Base-by-base conservation (phyloP, 2,888 invertebrate species). In the Rhagonycha lutea region DNA sequence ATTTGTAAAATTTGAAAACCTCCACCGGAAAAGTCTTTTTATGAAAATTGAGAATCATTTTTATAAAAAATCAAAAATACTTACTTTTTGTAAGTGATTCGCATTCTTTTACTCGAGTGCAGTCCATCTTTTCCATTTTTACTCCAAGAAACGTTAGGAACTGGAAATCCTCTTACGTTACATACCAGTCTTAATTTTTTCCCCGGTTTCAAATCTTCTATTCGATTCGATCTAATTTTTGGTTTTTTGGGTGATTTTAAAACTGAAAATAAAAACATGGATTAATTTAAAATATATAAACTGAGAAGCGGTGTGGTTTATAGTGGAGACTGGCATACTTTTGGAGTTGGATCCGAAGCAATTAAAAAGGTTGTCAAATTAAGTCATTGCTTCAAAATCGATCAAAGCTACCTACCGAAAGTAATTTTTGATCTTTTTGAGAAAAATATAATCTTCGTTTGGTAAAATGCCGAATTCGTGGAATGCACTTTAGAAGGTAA, bases 111-210 rank as follows among this genome's bases (percentile, higher is more conserved):
- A 79, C 90, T 89, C 76, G 90, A 91, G 84, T 91, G 91, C 82
- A 93, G 90, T 83, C 92, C 92, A 89, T 94, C 92, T 88, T 93
- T 93, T 83, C 92, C 92, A 89, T 94, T 92, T 88, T 93, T 93
- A 89, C 92, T 93, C 96, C 96, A 97, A 83, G 93, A 91, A 82
- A 96, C 93, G 81, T 93, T 91, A 28, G 96, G 96, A 79, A 94
- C 92, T 63, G 96, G 96, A 81, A 93, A 91, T 47, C 94, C 94
- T 86, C 91, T 91, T 81, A 94, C 93, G 81, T 91, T 92, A 87
- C 96, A 96, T 83, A 93, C 92, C 84, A 96, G 91, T 84, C 90
- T 89, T 86, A 94, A 82, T 79, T 83, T 83, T 75, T 79, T 82
- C 79, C 82, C 73, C 77, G 80, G 79, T 78, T 80, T 78, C 65